Evolutionary conservation across 2,888 invertebrate genomes (phyloP), one percentile per base, ranked within the genome.

Genomic region (Hirtodrosophila duncani): DNA sequence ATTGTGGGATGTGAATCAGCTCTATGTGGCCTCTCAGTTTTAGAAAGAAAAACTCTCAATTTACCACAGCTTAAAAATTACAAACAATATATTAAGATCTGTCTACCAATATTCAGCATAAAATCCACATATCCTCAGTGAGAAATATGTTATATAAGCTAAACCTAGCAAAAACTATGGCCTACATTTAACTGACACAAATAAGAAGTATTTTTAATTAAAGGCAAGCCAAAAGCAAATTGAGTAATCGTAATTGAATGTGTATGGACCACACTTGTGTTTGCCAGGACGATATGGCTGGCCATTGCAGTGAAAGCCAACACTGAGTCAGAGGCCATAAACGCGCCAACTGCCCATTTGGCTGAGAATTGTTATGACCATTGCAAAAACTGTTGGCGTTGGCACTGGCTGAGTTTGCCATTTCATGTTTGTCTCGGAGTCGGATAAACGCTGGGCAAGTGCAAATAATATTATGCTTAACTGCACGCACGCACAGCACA

Each of bases 401-500:
- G 34, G 21, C 20, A 36, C n/a, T 20, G n/a, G 11, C 34, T 23
- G 31, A 31, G 31, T 31, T 23, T 33, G 41, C 46, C 48, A 39
- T 46, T 52, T 56, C 24, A 41, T 21, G 38, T 59, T 17, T 44
- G 38, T 14, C 21, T 5, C 33, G 46, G 51, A 41, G 45, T 39
- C 36, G 63, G 38, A 50, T 59, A 62, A 58, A 48, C 57, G 61
- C 17, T 9, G 36, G 34, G 69, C 77, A 68, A 77, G 74, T 75
- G 72, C 72, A 79, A 74, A 79, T 79, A 72, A 79, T 72, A 79
- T 79, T 72, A 75, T 67, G 75, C 65, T 75, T 75, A 72, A 71
- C 60, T 75, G 68, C 60, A 57, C 57, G 43, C 67, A 66, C 69
- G 51, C 65, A 62, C 68, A 68, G n/a, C 37, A 34, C 17, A n/a